A percentile compares a stretch with the other conserved stretches of the same genome.
Evolutionary conservation across 2,113 vertebrate genomes (phyloP).

Genomic region (Alouatta palliata): DNA sequence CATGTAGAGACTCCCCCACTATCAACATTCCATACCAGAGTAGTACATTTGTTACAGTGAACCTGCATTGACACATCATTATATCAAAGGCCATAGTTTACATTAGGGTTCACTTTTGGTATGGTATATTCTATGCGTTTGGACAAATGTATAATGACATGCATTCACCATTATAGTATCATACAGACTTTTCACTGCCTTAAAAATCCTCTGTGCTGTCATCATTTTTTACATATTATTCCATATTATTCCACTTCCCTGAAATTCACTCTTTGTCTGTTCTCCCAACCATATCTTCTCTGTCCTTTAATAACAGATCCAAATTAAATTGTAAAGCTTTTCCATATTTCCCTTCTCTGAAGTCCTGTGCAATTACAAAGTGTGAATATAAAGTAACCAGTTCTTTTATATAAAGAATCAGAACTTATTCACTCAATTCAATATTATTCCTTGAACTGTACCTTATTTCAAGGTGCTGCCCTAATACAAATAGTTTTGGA

Average conservation of each 20-base stretch:
- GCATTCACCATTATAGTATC: neutral
- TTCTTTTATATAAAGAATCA: neutral
- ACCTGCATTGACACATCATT: neutral
- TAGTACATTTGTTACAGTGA: neutral
- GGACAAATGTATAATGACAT: neutral
- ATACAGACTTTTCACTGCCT: neutral
- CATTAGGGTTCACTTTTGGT: neutral
- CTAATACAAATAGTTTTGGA: slow-evolving; percentile 17
- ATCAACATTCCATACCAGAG: neutral
- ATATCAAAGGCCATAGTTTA: neutral
- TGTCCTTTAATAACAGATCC: neutral
- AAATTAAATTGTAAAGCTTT: neutral
- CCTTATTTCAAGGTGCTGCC: neutral
- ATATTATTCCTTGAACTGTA: neutral
- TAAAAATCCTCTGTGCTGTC: neutral
- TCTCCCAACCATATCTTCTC: neutral
- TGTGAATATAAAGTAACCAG: neutral
- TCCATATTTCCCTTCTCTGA: neutral
- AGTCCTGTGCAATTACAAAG: neutral
- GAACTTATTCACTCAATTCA: neutral
- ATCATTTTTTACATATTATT: neutral
- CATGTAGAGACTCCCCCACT: neutral
- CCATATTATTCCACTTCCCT: neutral
- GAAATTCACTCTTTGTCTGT: neutral
- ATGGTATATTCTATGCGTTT: neutral